Conservation (phyloP, 2,888 invertebrate genomes). For the Zygogramma bicolorata region DNA sequence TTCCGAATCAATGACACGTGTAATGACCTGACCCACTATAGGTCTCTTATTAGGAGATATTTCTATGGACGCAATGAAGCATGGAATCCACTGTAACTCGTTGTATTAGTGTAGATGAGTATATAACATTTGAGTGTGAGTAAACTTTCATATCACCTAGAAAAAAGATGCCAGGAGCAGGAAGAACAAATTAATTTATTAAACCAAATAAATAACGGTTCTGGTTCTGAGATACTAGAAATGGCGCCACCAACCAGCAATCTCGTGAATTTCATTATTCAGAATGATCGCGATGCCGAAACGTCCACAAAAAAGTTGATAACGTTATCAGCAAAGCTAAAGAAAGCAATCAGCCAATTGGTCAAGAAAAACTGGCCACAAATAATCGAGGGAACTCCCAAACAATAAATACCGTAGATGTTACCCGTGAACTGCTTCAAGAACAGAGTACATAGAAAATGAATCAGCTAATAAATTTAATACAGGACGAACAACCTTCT, state of each 20-base stretch:
- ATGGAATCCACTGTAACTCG: no score
- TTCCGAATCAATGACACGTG: no score
- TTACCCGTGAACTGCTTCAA: slow-evolving; percentile 16
- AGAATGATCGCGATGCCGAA: slow-evolving; percentile 12
- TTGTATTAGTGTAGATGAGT: no score
- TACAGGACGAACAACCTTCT: slow-evolving; percentile 14
- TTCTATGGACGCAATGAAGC: no score
- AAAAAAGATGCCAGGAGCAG: slow-evolving; percentile 12
- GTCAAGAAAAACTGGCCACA: slow-evolving; percentile 4
- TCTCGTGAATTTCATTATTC: slow-evolving; percentile 7
- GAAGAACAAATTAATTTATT: slow-evolving; percentile 1
- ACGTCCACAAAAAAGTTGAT: slow-evolving; percentile 12
- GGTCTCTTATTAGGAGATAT: no score
- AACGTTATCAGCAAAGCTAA: slow-evolving; percentile 8
- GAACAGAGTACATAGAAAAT: slow-evolving; percentile 12
- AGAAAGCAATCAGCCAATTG: slow-evolving; percentile 9
- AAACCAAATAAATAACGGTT: slow-evolving; percentile 12
- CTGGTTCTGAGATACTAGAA: slow-evolving; percentile 4
- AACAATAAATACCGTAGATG: slow-evolving; percentile 11
- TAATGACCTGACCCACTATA: no score
- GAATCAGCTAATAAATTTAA: slow-evolving; percentile 10
- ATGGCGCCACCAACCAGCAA: not conserved
- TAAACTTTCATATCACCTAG: slow-evolving; percentile 14
- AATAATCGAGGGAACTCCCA: slow-evolving; percentile 13
- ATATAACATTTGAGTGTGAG: no score